Percentiles rank a stretch among this genome's conserved stretches.
phyloP scores from a whole-genome alignment of 1,140 invertebrate genomes.

The Drosophila tropicalis region DNA sequence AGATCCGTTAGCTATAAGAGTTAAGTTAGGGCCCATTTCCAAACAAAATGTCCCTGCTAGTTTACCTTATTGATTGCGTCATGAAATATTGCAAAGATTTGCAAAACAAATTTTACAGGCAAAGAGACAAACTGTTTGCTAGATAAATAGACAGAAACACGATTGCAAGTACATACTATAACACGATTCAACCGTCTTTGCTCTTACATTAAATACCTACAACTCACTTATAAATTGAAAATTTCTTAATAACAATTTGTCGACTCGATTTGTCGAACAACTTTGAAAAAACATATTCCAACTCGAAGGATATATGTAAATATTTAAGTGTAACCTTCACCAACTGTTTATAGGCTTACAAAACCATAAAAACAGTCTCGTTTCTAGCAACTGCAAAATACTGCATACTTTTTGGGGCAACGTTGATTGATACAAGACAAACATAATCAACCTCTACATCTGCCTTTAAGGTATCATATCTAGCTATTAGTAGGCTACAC shows the following conservation, averaged over 20 bases:
- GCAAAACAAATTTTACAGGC: constrained; percentile 46
- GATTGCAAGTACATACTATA: neutral
- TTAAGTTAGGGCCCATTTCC: neutral
- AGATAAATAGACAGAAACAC: constrained; percentile 11
- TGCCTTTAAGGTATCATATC: neutral
- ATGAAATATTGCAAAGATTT: constrained; percentile 76
- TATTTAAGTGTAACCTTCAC: too few relatives aligned
- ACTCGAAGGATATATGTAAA: too few relatives aligned
- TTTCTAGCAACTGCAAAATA: too few relatives aligned
- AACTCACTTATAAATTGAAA: too few relatives aligned
- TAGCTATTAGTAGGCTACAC: neutral
- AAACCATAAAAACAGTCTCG: too few relatives aligned
- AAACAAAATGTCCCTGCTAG: constrained; percentile 31
- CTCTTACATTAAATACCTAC: neutral
- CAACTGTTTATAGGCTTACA: too few relatives aligned
- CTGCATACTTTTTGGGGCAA: neutral
- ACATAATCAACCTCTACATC: neutral
- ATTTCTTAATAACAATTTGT: too few relatives aligned
- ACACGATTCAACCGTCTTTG: neutral
- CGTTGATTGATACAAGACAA: neutral
- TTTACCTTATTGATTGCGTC: constrained; percentile 77
- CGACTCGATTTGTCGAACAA: too few relatives aligned
- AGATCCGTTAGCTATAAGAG: constrained; percentile 17
- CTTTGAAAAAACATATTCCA: too few relatives aligned
- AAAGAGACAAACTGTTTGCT: constrained; percentile 48